Base-by-base conservation (phyloP, 2,797 vertebrate genomes). In the Garrulus glandarius region DNA sequence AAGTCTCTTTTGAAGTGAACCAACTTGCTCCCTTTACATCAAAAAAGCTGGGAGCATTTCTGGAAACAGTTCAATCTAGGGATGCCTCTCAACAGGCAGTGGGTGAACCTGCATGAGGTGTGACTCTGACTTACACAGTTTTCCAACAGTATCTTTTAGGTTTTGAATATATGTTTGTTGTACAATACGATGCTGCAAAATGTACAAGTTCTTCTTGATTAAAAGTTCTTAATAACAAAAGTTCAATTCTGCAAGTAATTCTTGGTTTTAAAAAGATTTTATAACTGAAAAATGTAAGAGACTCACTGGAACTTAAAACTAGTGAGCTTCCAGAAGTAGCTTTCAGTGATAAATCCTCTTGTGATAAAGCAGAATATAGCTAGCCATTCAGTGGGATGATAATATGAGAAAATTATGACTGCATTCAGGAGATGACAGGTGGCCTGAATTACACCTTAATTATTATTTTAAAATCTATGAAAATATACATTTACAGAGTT, bases 401-500 rank as follows among this genome's bases (percentile, higher is more conserved):
- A 76, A 39, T 12, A 77, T 3, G 24, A 63, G 23, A 94, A 93
- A 89, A 65, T 47, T 34, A 74, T 37, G 15, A 63, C 34, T 55
- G 6, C 78, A 95, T 61, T 91, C 76, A 76, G 30, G 89, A 90
- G 34, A 55, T 4, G 30, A 64, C 46, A 95, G 63, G 36, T 76
- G 57, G 24, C 21, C 81, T 84, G 53, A 85, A 95, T 94, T 74
- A 91, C 36, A 95, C 32, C 78, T 87, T 81, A 94, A 95, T 96
- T 84, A 92, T 92, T 75, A 89, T 87, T 84, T 83, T 56, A 9
- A 63, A 94, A 88, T 43, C 18, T 52, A 92, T 18, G 55, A 95
- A 93, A 86, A 55, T 84, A 84, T 65, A 67, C n/a, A 68, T 97
- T 91, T 79, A 91, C 72, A 90, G 78, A 83, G 30, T 86, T 88